phyloP scores from a whole-genome alignment of 1,140 invertebrate species.

The Drosophila orena region DNA sequence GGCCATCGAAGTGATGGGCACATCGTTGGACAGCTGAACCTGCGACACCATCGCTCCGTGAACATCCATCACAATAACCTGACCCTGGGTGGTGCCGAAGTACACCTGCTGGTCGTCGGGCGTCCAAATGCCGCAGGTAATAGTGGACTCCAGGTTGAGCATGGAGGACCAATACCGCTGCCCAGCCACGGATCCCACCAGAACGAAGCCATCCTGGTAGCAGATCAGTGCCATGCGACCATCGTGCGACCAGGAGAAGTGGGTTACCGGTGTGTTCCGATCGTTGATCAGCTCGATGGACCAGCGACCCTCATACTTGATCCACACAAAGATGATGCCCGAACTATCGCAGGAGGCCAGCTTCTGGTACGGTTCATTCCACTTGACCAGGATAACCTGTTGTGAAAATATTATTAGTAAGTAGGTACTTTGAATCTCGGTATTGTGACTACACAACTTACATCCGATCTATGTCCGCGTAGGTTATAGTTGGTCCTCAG shows the following conservation, averaged over 20 bases:
- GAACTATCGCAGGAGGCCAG: conserved; percentile 98
- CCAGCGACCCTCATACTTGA: conserved; percentile 99
- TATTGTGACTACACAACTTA: conserved; percentile 85
- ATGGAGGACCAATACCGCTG: conserved; percentile 99
- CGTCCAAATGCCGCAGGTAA: conserved; percentile 98
- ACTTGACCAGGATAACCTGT: conserved; percentile 97
- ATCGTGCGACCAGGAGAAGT: conserved; percentile 99
- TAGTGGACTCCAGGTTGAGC: conserved; percentile 96
- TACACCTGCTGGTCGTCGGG: conserved; percentile 99
- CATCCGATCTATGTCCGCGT: conserved; percentile 97
- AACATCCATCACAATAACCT: conserved; percentile 98
- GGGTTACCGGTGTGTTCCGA: conserved; percentile 96
- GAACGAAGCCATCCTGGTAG: conserved; percentile 98
- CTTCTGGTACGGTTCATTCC: conserved; percentile 99
- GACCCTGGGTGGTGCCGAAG: conserved; percentile 96
- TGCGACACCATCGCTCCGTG: conserved; percentile 97
- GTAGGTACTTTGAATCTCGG: no score
- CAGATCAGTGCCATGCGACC: conserved; percentile 99
- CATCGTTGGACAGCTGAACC: conserved; percentile 92
- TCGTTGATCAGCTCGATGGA: conserved; percentile 99
- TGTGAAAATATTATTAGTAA: no score
- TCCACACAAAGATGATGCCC: conserved; percentile 99
- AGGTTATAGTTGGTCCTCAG: conserved; percentile 98
- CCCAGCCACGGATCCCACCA: conserved; percentile 98
- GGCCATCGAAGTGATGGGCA: conserved; percentile 94